These are phyloP conservation scores for Astreopora myriophthalma DNA, from an alignment of 64 coral and sea anemone species.

Conservation along the genomic window DNA sequence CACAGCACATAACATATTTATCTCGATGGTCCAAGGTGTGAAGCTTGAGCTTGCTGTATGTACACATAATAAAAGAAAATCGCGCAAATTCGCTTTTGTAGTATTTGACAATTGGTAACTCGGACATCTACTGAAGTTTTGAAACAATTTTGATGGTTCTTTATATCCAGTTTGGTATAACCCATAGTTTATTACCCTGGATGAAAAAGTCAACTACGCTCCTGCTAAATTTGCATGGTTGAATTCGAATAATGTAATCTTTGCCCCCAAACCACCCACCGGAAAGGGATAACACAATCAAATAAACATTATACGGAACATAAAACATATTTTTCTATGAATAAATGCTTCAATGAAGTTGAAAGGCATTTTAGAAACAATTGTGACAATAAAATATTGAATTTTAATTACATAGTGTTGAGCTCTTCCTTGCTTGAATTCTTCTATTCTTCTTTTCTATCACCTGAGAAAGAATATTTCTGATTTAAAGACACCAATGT, in stretches of 20 bases:
- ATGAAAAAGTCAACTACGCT: not conserved
- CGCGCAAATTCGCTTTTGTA: constrained; percentile 32
- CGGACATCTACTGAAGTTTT: not conserved
- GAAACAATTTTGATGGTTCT: not conserved
- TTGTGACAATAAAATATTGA: constrained; percentile 48
- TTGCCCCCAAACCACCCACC: not conserved
- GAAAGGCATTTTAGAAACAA: constrained; percentile 37
- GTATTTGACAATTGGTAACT: not conserved
- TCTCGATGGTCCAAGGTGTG: not conserved
- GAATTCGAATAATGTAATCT: not conserved
- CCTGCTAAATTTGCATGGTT: not conserved
- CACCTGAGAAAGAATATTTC: not conserved
- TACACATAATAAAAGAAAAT: not conserved
- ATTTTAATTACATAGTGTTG: constrained; percentile 11
- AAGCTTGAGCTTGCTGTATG: not conserved
- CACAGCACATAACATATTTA: not conserved
- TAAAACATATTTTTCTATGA: constrained; percentile 47
- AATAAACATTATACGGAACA: not conserved
- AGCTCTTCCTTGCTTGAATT: not conserved
- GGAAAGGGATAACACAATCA: too few relatives aligned
- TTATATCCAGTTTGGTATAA: not conserved
- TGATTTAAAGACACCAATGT: too few relatives aligned
- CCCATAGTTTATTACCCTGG: not conserved
- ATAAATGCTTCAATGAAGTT: constrained; percentile 35
- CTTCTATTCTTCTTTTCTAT: not conserved